These are phyloP conservation scores for Polietes domitor DNA, from an alignment of 2,888 invertebrate species.

Conservation along the genomic window DNA sequence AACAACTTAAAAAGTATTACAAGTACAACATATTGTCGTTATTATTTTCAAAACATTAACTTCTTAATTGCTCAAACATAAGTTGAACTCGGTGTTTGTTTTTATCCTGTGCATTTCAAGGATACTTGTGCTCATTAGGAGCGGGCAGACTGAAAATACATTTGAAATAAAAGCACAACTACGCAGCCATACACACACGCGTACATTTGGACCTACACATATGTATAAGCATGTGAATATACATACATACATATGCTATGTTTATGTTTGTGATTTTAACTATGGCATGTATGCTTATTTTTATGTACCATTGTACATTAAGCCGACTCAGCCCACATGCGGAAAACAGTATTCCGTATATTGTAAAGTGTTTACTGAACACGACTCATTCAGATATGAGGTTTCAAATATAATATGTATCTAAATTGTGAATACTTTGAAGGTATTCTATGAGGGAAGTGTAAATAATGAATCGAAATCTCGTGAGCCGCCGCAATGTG, in stretches of 20 bases:
- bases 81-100: conserved; percentile 23
- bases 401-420: no score
- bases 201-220: neutral
- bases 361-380: no score
- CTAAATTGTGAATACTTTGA: no score
- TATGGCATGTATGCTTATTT: neutral
- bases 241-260: neutral
- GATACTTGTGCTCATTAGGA: conserved; percentile 41
- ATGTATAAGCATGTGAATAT: neutral
- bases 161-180: conserved; percentile 12
- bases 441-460: no score
- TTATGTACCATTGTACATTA: neutral
- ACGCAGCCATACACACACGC: neutral
- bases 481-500: no score
- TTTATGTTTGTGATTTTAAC: neutral
- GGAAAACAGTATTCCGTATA: no score
- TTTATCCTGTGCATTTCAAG: conserved; percentile 29
- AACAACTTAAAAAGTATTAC: conserved; percentile 26
- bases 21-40: conserved; percentile 46
- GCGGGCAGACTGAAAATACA: neutral
- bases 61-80: conserved; percentile 53
- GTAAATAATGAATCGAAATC: no score
- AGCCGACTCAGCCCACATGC: no score
- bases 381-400: no score
- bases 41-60: conserved; percentile 57